Conservation (phyloP, 2,797 vertebrate genomes). For the Chelon labrosus region DNA sequence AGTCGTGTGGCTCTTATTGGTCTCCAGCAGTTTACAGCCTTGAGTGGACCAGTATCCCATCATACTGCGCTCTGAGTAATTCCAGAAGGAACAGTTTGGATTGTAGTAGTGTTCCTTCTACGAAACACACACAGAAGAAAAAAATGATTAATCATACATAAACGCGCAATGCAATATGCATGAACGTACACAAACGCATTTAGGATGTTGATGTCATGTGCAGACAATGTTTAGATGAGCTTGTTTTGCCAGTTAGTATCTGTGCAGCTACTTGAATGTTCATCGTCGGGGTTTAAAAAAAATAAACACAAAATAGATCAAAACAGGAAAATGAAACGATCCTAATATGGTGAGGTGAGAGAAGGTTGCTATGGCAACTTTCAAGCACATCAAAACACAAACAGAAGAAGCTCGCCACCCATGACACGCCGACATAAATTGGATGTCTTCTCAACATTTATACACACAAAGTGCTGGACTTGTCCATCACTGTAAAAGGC, state of each 20-base stretch:
- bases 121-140: constrained; percentile 51
- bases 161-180: constrained; percentile 44
- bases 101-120: constrained; percentile 99
- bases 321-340: constrained; percentile 11
- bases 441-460: constrained; percentile 22
- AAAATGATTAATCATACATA: constrained; percentile 47
- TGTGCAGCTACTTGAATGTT: neutral
- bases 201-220: neutral
- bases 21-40: constrained; percentile 95
- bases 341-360: neutral
- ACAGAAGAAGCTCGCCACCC: neutral
- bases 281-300: neutral
- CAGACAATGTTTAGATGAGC: neutral
- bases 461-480: constrained; percentile 14
- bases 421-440: neutral
- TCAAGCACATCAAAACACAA: neutral
- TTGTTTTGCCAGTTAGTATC: constrained; percentile 8
- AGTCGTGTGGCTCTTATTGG: constrained; percentile 96
- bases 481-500: constrained; percentile 23
- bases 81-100: constrained; percentile 99
- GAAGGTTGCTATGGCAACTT: constrained; percentile 13
- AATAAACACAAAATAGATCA: constrained; percentile 12
- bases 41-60: constrained; percentile 99
- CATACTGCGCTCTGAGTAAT: constrained; percentile 99
- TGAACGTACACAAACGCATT: constrained; percentile 35